Base-by-base conservation (phyloP, 2,888 invertebrate species). In the Thera obeliscata region DNA sequence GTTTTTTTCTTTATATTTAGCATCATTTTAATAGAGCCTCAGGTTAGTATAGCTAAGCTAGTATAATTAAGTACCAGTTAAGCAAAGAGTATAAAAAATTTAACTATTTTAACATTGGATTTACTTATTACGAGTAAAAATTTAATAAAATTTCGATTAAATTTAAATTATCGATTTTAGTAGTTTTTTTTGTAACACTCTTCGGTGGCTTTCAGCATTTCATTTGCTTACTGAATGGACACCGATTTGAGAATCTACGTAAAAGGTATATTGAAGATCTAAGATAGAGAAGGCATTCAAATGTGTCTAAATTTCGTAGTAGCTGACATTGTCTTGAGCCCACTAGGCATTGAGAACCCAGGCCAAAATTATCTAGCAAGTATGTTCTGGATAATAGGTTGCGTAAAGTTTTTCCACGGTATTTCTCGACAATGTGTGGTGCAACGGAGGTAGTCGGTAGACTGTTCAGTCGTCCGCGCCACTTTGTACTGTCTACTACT, bases 351-450 rank as follows among this genome's bases (percentile, higher is more conserved):
- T 86, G 82, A 81, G 81, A 86, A 85, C 78, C 78, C 61, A 48
- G 60, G 35, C 75, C 79, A 78, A 84, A 87, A 85, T 90, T 83
- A 87, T 89, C 87, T 87, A 81, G 85, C 84, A 84, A 84, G 85
- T 85, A 85, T 89, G 87, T 88, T 85, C 87, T 84, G 83, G 84
- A 83, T 81, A 88, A 89, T 88, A 81, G 88, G 78, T 93, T 93
- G 91, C 92, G 91, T 87, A 92, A 93, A 89, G 78, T 76, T 89
- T 90, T 93, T 89, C 91, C 91, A 91, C 92, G 91, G 88, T 85
- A 79, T 87, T 79, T 85, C 85, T 87, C 82, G 87, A 91, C 91
- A 92, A 90, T 91, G 89, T 82, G 82, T 84, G 83, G 89, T 91
- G 92, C 87, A 91, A 91, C 89, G 86, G 87, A 85, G 56, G 56